Conservation (phyloP, 2,113 vertebrate species). For the Coregonus clupeaformis region DNA sequence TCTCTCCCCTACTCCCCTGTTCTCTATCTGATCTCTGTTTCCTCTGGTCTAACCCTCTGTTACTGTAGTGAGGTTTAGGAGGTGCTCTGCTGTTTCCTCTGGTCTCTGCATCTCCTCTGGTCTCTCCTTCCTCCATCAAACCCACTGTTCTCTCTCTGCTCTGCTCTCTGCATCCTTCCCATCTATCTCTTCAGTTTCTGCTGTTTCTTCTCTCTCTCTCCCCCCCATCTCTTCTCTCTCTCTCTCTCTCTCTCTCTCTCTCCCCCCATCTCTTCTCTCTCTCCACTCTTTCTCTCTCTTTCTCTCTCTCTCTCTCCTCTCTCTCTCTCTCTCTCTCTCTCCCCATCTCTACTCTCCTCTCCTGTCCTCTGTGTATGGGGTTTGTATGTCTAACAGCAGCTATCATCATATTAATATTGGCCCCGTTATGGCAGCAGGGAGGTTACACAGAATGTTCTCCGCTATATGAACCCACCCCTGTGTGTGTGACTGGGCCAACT, state of each 20-base stretch:
- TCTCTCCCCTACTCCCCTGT: conserved; percentile 10
- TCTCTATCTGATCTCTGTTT: neutral
- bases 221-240: too few species aligned
- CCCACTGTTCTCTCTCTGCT: neutral
- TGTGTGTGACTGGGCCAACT: neutral
- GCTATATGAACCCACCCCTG: neutral
- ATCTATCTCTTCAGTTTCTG: too few species aligned
- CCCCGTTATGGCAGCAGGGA: neutral
- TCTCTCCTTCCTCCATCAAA: too few species aligned
- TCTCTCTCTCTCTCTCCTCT: too few species aligned
- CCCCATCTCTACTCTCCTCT: neutral
- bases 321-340: too few species aligned
- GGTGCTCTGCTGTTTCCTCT: too few species aligned
- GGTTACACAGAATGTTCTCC: neutral
- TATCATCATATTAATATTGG: neutral
- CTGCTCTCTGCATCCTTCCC: neutral
- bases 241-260: too few species aligned
- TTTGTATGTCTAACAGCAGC: neutral
- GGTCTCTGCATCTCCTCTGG: too few species aligned
- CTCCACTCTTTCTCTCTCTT: too few species aligned
- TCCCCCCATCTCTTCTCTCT: too few species aligned
- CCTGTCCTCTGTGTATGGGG: neutral
- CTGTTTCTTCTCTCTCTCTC: too few species aligned
- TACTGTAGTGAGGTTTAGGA: neutral
- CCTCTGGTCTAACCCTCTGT: conserved; percentile 1